Conservation (phyloP, 2,888 invertebrate species). For the Tinea trinotella region DNA sequence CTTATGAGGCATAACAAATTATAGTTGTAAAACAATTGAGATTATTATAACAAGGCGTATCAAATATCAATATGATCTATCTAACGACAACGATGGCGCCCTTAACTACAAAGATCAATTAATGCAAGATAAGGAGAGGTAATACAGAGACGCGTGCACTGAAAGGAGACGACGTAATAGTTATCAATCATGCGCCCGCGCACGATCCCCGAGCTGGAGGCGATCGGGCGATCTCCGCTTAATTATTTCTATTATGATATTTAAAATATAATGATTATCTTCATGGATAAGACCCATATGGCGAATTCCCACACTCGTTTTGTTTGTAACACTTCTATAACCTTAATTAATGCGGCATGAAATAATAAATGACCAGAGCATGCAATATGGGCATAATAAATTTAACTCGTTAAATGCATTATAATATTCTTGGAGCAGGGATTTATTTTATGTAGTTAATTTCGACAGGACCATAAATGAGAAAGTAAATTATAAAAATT, state of each 20-base stretch:
- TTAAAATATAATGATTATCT: constrained; percentile 61
- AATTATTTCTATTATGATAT: constrained; percentile 72
- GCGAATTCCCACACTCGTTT: constrained; percentile 57
- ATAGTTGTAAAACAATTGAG: constrained; percentile 1
- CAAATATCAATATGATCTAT: constrained; percentile 54
- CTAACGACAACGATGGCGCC: constrained; percentile 61
- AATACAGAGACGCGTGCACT: constrained; percentile 25
- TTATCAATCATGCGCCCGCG: constrained; percentile 68
- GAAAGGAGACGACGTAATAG: constrained; percentile 39
- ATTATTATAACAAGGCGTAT: constrained; percentile 18
- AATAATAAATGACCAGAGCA: constrained; percentile 27
- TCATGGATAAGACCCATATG: constrained; percentile 37
- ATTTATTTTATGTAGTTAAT: constrained; percentile 25
- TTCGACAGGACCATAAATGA: constrained; percentile 19
- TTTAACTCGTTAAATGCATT: constrained; percentile 29
- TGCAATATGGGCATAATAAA: constrained; percentile 29
- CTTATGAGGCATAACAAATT: not conserved
- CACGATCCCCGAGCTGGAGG: constrained; percentile 56
- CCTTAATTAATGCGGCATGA: constrained; percentile 36
- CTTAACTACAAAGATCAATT: constrained; percentile 62
- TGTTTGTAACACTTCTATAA: constrained; percentile 34
- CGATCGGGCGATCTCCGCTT: constrained; percentile 59
- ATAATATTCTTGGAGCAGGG: constrained; percentile 25
- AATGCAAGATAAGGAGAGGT: constrained; percentile 45
- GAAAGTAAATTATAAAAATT: not conserved